These are phyloP conservation scores for Cataglyphis altisquamis DNA, from an alignment of 2,888 invertebrate genomes.

Conservation along the genomic window DNA sequence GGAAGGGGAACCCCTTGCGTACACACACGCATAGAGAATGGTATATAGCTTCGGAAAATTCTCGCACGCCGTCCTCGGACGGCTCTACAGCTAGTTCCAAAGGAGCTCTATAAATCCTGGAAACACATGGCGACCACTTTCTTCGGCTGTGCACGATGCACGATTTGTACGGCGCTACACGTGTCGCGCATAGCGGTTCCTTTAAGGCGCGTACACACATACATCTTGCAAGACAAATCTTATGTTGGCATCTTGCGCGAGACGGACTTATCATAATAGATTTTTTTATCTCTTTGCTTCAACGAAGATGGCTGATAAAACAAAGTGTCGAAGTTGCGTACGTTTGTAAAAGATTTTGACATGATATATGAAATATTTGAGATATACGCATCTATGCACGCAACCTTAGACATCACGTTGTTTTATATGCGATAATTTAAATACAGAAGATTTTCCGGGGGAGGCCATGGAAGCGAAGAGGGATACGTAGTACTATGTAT, in stretches of 20 bases:
- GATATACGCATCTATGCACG: not conserved
- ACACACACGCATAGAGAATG: conserved; percentile 20
- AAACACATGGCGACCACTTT: conserved; percentile 65
- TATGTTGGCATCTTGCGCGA: not conserved
- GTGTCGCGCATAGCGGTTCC: conserved; percentile 10
- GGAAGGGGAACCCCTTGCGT: not conserved
- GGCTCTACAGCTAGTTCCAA: conserved; percentile 59
- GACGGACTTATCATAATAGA: not conserved
- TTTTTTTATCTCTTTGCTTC: not conserved
- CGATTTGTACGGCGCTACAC: conserved; percentile 37
- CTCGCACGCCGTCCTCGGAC: conserved; percentile 71
- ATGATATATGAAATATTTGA: not conserved
- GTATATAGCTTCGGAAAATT: conserved; percentile 72
- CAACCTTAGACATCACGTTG: conserved; percentile 1
- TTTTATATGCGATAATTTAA: not conserved
- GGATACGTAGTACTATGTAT: not conserved
- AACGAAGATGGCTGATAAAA: not conserved
- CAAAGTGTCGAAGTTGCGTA: not conserved
- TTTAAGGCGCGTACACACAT: conserved; percentile 13
- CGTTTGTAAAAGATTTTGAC: not conserved
- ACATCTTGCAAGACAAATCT: not conserved
- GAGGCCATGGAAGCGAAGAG: not conserved
- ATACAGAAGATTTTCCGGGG: not conserved
- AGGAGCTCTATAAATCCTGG: conserved; percentile 69
- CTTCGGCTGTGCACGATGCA: conserved; percentile 16